Evolutionary conservation across 2,113 vertebrate species (phyloP), one percentile per base, ranked within the genome.

Genomic region (Anser cygnoides): DNA sequence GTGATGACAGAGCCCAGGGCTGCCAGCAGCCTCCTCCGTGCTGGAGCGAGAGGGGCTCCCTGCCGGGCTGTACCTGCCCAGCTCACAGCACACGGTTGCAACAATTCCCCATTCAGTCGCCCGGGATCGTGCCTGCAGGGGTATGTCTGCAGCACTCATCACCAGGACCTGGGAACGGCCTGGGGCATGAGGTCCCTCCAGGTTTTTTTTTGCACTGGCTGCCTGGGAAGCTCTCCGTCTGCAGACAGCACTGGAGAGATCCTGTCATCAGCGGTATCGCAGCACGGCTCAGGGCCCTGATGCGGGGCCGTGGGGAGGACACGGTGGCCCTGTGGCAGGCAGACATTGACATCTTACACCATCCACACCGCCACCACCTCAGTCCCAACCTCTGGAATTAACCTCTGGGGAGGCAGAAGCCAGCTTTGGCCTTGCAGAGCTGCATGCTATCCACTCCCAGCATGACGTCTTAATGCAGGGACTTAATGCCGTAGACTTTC

Each of bases 161-260:
- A 87, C 91, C 65, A 78, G 91, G 80, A 89, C 57, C 87, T 95
- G 90, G 94, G 93, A 95, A 96, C 10, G 0, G 63, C 75, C 33
- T 18, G 5, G 54, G 28, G 12, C 3, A 3, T 33, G 58, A 4
- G 23, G 18, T 96, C 73, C 29, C 93, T 95, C 19, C 54, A 19
- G 67, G 49, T 0, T 46, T 21, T 43, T 83, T 87, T 82, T 83
- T 37, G 3, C 58, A 65, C 70, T 76, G 39, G 33, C 70, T 76
- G 74, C 58, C 81, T 93, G 91, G 87, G 93, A 89, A 93, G 70
- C 44, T 0, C 0, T 52, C 59, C 0, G 1, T 10, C 31, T 4
- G 3, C 59, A 71, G 65, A 46, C 76, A 52, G 70, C 0, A 2
- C 74, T 73, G 91, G 87, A 96, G 91, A 87, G 94, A 79, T 95